Evolutionary conservation across 2,113 vertebrate species (phyloP).

Genomic region (Psilopogon haemacephalus): DNA sequence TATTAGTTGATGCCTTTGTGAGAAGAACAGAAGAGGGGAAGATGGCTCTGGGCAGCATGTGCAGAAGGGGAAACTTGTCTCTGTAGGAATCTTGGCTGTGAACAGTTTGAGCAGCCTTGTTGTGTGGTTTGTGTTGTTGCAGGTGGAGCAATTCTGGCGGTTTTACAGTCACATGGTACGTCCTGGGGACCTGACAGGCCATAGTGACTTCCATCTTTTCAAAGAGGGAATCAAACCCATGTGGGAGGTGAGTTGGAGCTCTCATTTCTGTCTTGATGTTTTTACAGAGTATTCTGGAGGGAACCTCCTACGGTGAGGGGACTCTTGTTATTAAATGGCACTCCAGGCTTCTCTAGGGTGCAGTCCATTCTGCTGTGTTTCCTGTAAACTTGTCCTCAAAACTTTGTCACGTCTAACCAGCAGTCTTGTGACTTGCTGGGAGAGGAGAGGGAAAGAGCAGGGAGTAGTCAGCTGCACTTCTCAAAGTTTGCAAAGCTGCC

Average conservation of each 20-base stretch:
- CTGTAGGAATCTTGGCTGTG: background rate
- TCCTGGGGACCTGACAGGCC: slow-evolving; percentile 84
- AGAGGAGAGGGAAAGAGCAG: background rate
- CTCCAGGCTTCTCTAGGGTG: background rate
- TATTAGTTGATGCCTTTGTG: background rate
- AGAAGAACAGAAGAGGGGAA: background rate
- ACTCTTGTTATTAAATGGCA: background rate
- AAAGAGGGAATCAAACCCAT: slow-evolving; percentile 87
- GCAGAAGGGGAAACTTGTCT: background rate
- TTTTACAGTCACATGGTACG: slow-evolving; percentile 88
- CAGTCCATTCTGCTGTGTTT: background rate
- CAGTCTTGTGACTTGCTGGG: background rate
- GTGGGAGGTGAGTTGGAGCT: slow-evolving; percentile 81
- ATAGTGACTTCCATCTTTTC: slow-evolving; percentile 87
- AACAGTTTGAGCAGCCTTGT: background rate
- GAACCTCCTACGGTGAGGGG: background rate
- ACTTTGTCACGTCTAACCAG: background rate
- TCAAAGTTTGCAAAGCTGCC: background rate
- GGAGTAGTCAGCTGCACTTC: background rate
- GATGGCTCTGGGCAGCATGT: background rate
- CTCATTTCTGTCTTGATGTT: background rate
- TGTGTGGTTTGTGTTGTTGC: background rate
- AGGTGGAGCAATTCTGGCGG: slow-evolving; percentile 87
- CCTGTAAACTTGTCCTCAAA: background rate
- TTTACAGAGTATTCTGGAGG: background rate